Evolutionary conservation across 2,113 vertebrate species (phyloP), one percentile per base, ranked within the genome.

Genomic region (Coregonus clupeaformis): DNA sequence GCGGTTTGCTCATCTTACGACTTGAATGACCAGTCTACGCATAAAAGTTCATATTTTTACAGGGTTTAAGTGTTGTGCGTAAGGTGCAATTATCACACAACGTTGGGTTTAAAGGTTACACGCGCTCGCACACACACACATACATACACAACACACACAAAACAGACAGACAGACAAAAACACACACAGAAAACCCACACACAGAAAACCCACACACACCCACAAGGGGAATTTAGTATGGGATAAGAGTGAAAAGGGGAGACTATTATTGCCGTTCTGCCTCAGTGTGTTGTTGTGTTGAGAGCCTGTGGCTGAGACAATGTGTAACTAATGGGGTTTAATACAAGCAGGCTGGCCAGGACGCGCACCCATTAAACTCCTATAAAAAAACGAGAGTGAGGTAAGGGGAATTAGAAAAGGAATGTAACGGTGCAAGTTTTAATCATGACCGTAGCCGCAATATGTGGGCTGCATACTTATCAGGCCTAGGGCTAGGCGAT

Each of bases 261-360:
- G 36, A 3, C 36, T 42, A 42, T 42, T 42, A 42, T 42, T 42
- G 36, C 9, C 9, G 36, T 42, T 42, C 9, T 11, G 36, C 36
- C 36, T 42, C 36, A 42, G 36, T 42, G 36, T 42, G 36, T 12
- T 11, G 36, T 42, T 42, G 9, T 42, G 36, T 42, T 42, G 36
- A 42, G 36, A 60, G 52, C 18, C 55, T 36, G 27, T 16, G 27
- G 57, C 24, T 62, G 42, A 69, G 55, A 20, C 66, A 60, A 62
- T 49, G 74, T 69, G 74, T 69, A 62, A 75, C 52, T 47, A 69
- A 75, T 69, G 30, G 25, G 16, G n/a, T 69, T 68, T 69, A 69
- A 69, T 69, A 42, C 57, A 69, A 62, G 52, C 74, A 75, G 29
- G 47, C 24, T 68, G 73, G 49, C 49, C 42, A 57, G 25, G 64